These are phyloP conservation scores for Spodoptera picta DNA, from an alignment of 2,888 invertebrate genomes.

Conservation along the genomic window DNA sequence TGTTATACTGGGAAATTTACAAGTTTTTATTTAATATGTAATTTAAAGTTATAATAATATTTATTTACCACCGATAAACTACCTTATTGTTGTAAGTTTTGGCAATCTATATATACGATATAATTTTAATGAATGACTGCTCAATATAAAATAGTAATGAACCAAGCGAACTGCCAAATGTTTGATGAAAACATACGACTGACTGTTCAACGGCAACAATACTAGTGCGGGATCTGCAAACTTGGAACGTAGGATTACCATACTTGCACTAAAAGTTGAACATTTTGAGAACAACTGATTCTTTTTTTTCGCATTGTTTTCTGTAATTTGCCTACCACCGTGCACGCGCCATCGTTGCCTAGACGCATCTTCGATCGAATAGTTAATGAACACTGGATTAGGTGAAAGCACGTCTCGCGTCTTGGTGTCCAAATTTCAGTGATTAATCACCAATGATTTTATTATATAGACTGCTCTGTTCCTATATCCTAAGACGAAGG, in stretches of 20 bases:
- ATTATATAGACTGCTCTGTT: constrained; percentile 83
- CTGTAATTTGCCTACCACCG: constrained; percentile 57
- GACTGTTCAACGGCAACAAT: constrained; percentile 23
- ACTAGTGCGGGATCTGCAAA: constrained; percentile 30
- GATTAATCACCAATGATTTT: constrained; percentile 87
- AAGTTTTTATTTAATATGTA: constrained; percentile 53
- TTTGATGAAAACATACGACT: constrained; percentile 25
- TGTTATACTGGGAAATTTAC: constrained; percentile 49
- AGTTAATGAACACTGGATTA: constrained; percentile 81
- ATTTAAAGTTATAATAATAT: constrained; percentile 54
- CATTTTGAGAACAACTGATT: constrained; percentile 54
- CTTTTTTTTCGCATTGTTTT: constrained; percentile 57
- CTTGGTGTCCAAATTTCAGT: constrained; percentile 83
- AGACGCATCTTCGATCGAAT: constrained; percentile 84
- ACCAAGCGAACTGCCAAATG: constrained; percentile 36
- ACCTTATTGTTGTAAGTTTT: constrained; percentile 53
- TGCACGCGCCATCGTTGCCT: constrained; percentile 54
- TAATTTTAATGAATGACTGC: constrained; percentile 40
- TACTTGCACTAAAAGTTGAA: constrained; percentile 59
- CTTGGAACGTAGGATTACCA: constrained; percentile 49
- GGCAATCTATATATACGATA: constrained; percentile 52
- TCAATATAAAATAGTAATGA: constrained; percentile 37
- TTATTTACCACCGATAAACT: constrained; percentile 58
- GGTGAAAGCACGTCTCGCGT: constrained; percentile 70
- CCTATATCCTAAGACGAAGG: constrained; percentile 78